These are phyloP conservation scores for Loxodonta africana DNA, from an alignment of 2,113 vertebrate species.

Conservation along the genomic window DNA sequence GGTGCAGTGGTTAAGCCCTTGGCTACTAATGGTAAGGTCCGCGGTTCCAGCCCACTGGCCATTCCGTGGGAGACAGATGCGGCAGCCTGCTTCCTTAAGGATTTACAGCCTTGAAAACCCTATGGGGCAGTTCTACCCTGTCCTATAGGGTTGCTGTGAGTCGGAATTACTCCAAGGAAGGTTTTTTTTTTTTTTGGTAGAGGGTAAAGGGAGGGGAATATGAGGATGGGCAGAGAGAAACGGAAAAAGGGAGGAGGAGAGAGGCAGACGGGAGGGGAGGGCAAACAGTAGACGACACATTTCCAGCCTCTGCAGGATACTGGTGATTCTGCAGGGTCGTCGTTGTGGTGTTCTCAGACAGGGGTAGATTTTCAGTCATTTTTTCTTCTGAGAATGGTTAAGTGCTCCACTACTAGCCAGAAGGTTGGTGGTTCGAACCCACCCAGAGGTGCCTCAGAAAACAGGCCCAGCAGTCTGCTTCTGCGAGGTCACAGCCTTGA, in stretches of 20 bases:
- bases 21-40: too few species aligned
- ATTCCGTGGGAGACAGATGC: too few species aligned
- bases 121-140: too few species aligned
- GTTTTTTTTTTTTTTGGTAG: too few species aligned
- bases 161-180: background rate
- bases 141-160: too few species aligned
- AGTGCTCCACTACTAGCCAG: background rate
- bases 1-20: background rate
- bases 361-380: background rate
- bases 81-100: too few species aligned
- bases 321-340: accelerated
- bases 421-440: background rate
- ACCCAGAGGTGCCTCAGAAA: background rate
- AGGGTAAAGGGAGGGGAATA: background rate
- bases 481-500: background rate
- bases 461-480: background rate
- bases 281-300: too few species aligned
- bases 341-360: background rate
- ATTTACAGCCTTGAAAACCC: too few species aligned
- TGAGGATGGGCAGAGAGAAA: background rate
- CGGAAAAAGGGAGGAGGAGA: background rate
- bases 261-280: background rate
- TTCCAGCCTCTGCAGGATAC: background rate
- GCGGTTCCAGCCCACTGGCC: too few species aligned
- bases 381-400: background rate